phyloP scores from a whole-genome alignment of 2,797 vertebrate species.

The Scolopax rusticola region DNA sequence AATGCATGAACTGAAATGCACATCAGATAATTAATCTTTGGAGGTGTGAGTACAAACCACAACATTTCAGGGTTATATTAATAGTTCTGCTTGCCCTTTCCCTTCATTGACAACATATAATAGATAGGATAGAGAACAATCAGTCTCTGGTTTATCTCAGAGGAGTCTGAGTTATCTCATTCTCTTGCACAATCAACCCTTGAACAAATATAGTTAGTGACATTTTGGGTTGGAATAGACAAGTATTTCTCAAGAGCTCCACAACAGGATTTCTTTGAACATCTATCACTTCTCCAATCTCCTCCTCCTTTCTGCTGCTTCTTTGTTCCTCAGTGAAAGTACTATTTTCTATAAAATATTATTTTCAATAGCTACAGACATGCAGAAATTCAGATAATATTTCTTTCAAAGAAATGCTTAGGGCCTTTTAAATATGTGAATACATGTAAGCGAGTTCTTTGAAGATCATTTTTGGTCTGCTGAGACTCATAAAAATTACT shows the following conservation, averaged over 20 bases:
- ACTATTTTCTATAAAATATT: neutral
- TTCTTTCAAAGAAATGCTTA: neutral
- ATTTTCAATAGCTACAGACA: neutral
- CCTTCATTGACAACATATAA: neutral
- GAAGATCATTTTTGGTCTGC: conserved; percentile 14
- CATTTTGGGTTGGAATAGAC: neutral
- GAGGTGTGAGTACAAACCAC: neutral
- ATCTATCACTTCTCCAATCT: neutral
- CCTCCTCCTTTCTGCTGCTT: neutral
- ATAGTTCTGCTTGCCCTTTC: neutral
- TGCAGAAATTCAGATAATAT: neutral
- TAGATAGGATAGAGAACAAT: neutral
- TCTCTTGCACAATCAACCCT: neutral
- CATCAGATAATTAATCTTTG: neutral
- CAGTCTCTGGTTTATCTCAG: neutral
- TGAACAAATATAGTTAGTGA: neutral
- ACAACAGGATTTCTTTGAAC: neutral
- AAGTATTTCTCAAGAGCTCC: conserved; percentile 11
- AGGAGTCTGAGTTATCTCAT: neutral
- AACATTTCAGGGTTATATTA: neutral
- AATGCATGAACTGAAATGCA: neutral
- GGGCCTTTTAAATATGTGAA: neutral
- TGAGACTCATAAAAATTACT: conserved; percentile 19
- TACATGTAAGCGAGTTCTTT: neutral
- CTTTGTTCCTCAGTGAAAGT: neutral